Conservation (phyloP, 2,113 vertebrate species). For the Cavia aperea region DNA sequence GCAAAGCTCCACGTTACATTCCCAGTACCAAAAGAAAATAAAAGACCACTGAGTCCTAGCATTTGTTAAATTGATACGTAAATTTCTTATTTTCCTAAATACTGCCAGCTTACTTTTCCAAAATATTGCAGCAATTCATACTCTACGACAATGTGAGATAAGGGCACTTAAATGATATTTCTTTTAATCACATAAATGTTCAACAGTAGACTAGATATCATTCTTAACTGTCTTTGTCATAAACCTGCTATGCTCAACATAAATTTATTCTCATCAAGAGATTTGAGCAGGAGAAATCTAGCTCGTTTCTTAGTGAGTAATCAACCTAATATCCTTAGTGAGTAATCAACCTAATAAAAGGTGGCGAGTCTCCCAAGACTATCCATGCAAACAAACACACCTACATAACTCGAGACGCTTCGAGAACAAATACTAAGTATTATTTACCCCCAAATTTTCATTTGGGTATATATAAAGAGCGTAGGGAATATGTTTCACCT, state of each 20-base stretch:
- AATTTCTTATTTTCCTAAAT: slow-evolving; percentile 36
- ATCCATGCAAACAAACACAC: not conserved
- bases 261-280: slow-evolving; percentile 25
- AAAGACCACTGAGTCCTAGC: not conserved
- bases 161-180: not conserved
- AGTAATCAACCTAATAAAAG: slow-evolving; percentile 30
- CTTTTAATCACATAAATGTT: slow-evolving; percentile 26
- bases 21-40: not conserved
- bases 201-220: not conserved
- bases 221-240: not conserved
- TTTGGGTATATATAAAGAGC: not conserved
- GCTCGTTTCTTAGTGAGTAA: slow-evolving; percentile 16
- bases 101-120: slow-evolving; percentile 22
- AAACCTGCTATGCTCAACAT: not conserved
- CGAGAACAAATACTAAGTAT: not conserved
- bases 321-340: not conserved
- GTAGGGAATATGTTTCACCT: not conserved
- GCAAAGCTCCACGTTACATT: not conserved
- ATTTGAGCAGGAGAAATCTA: not conserved
- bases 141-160: not conserved
- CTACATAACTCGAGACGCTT: not conserved
- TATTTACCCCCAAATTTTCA: not conserved
- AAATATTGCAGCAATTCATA: slow-evolving; percentile 3
- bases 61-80: not conserved
- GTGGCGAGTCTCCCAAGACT: not conserved